Evolutionary conservation across 2,888 invertebrate species (phyloP), one percentile per base, ranked within the genome.

Genomic region (Chrysopilus asiliformis): DNA sequence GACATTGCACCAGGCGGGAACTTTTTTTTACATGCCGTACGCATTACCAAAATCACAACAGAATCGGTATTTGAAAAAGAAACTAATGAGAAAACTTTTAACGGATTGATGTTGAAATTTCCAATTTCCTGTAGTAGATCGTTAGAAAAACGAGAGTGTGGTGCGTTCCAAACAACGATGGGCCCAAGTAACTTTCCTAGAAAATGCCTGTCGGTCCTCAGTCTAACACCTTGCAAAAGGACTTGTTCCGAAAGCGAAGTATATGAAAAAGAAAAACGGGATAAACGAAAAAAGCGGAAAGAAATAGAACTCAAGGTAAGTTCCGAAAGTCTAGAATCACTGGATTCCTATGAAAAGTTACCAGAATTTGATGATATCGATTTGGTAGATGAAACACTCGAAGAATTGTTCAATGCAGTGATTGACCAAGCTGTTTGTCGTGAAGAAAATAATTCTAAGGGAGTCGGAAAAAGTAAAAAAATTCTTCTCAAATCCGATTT

Each of bases 11-110:
- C 52, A 4, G 54, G 54, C 13, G 60, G 55, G 10, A 58, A 57
- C 39, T 59, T 58, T 41, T 60, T 60, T 42, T 58, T 78, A 5
- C 76, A 78, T 48, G 74, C 72, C 3, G 65, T 78, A 36, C 71
- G 73, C 49, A 50, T 56, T 15, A 27, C 19, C 4, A 20, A 32
- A 12, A 26, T 14, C 2, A 9, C 20, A 22, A 12, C 19, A 15
- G 28, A 8, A 3, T 19, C 27, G n/a, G 17, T 45, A 15, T 45
- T 22, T 17, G 28, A 41, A 12, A 39, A 41, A 6, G 37, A 26
- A 13, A 13, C 26, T 4, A 31, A 32, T n/a, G 31, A 36, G 22
- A 14, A 19, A 12, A 18, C 25, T 4, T 37, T n/a, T 18, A 26
- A 30, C 2, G 8, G 26, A 13, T 26, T 34, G 17, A 7, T 29